These are phyloP conservation scores for Lepus americanus DNA, from an alignment of 2,113 vertebrate species.

Conservation along the genomic window DNA sequence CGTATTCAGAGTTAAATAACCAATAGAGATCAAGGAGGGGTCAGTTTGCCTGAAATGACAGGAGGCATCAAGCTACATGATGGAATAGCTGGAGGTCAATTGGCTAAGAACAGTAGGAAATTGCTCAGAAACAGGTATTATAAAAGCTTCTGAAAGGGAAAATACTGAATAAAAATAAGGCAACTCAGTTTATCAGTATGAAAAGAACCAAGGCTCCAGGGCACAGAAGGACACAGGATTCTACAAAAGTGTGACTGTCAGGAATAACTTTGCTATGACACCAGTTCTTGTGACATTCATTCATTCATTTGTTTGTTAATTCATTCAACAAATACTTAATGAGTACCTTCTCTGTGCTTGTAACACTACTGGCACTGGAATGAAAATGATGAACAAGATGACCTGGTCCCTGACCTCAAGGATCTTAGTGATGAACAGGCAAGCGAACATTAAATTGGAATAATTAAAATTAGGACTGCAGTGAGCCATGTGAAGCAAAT, in stretches of 20 bases:
- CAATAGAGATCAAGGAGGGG: not conserved
- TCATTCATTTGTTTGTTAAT: not conserved
- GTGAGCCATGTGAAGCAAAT: not conserved
- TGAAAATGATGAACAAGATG: not conserved
- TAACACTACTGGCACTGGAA: not conserved
- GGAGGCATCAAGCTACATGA: not conserved
- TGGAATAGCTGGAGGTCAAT: conserved; percentile 62
- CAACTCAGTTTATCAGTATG: not conserved
- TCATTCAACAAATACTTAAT: not conserved
- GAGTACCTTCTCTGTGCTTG: not conserved
- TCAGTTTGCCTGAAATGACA: conserved; percentile 26
- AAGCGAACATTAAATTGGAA: not conserved
- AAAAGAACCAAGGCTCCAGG: not conserved
- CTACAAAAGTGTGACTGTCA: not conserved
- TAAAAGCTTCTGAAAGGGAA: conserved; percentile 38
- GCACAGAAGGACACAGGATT: not conserved
- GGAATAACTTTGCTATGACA: not conserved
- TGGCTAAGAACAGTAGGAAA: conserved; percentile 58
- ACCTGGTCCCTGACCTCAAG: not conserved
- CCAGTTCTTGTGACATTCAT: not conserved
- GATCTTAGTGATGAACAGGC: not conserved
- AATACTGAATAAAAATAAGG: conserved; percentile 56
- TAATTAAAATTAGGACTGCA: conserved; percentile 12
- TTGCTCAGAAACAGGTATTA: conserved; percentile 55
- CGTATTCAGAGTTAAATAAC: conserved; percentile 49